A percentile compares a stretch with the other conserved stretches of the same genome.
Evolutionary conservation across 1,140 invertebrate species (phyloP).

Genomic region (Onthophagus taurus): DNA sequence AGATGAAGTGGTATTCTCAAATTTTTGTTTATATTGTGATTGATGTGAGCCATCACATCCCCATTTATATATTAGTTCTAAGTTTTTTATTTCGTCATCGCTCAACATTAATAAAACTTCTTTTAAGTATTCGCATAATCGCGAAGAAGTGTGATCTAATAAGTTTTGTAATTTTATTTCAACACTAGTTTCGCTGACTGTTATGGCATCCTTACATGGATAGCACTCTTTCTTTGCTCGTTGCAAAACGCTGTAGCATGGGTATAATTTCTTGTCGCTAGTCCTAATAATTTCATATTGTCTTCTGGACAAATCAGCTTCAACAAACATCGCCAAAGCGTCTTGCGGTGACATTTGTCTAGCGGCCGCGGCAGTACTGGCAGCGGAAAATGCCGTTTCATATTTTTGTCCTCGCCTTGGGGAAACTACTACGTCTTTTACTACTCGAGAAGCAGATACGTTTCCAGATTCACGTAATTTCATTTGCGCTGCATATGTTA

Average conservation of each 20-base stretch:
- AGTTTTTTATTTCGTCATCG: slow-evolving; percentile 4
- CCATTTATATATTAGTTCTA: slow-evolving; percentile 16
- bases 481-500: slow-evolving; percentile 19
- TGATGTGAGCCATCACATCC: slow-evolving; percentile 16
- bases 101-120: not conserved
- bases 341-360: slow-evolving; percentile 20
- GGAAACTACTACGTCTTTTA: slow-evolving; percentile 14
- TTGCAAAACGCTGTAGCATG: slow-evolving; percentile 25
- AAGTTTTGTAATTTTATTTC: slow-evolving; percentile 30
- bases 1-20: slow-evolving; percentile 17
- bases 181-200: slow-evolving; percentile 25
- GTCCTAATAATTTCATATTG: slow-evolving; percentile 28
- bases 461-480: slow-evolving; percentile 19
- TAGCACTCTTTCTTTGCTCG: slow-evolving; percentile 25
- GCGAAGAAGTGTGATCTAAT: slow-evolving; percentile 25
- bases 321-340: slow-evolving; percentile 27
- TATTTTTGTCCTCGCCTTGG: slow-evolving; percentile 5
- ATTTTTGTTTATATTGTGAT: slow-evolving; percentile 25
- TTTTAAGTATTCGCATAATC: slow-evolving; percentile 26
- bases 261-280: slow-evolving; percentile 24
- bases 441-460: slow-evolving; percentile 17
- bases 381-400: not conserved
- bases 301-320: slow-evolving; percentile 23
- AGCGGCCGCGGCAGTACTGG: slow-evolving; percentile 15
- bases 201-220: slow-evolving; percentile 19